A percentile compares a stretch with the other conserved stretches of the same genome.
Conservation (phyloP, 2,797 vertebrate genomes). For the Neosalanx taihuensis region DNA sequence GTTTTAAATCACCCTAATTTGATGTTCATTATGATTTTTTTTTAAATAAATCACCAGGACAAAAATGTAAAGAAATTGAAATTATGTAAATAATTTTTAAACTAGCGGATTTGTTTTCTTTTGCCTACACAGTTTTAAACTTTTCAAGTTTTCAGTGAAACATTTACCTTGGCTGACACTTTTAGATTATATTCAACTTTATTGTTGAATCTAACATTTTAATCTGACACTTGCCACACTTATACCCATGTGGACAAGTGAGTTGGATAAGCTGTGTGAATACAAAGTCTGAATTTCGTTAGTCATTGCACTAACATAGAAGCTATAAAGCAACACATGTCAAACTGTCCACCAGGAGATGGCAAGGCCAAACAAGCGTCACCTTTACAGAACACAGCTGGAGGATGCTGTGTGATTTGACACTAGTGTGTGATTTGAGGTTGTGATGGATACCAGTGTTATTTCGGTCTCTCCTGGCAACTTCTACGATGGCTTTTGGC, state of each 20-base stretch:
- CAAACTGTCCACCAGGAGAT: neutral
- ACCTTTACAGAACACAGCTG: conserved; percentile 27
- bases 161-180: conserved; percentile 11
- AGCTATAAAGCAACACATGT: conserved; percentile 35
- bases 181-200: too few relatives aligned
- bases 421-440: conserved; percentile 24
- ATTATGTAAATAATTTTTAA: conserved; percentile 14
- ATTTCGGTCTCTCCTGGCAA: conserved; percentile 30
- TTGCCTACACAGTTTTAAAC: neutral
- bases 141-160: conserved; percentile 21
- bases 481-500: conserved; percentile 21
- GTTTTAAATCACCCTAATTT: conserved; percentile 39
- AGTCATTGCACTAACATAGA: conserved; percentile 22
- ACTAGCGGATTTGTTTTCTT: conserved; percentile 13
- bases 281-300: conserved; percentile 14
- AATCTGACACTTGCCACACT: too few relatives aligned
- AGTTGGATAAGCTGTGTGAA: too few relatives aligned
- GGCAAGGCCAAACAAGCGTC: conserved; percentile 21
- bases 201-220: too few relatives aligned
- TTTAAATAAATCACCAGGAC: conserved; percentile 1
- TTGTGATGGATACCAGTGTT: conserved; percentile 25
- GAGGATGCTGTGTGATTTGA: conserved; percentile 18
- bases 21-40: conserved; percentile 30
- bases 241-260: too few relatives aligned
- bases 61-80: conserved; percentile 49